Evolutionary conservation across 1,140 invertebrate genomes (phyloP), one percentile per base, ranked within the genome.

Genomic region (Tribolium madens): DNA sequence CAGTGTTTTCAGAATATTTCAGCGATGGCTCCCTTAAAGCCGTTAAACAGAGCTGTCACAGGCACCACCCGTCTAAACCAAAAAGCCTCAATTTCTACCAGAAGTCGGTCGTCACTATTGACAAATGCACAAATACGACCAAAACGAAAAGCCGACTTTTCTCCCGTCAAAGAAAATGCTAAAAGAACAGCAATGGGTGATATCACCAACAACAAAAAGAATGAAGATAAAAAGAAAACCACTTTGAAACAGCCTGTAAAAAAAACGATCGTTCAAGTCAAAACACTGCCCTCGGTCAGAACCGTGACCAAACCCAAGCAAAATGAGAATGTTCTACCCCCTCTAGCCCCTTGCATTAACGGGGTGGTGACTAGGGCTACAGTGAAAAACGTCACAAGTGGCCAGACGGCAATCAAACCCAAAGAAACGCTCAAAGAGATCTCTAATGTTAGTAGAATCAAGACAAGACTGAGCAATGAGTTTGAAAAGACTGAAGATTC

Each of bases 101-200:
- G 82, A 64, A 82, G 78, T 48, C 77, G 57, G 52, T 48, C 81
- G 12, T 31, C 50, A 10, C 9, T 50, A 9, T 10, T 68, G 7
- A 76, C 26, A 76, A 76, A 33, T 42, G 3, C n/a, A 70, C 73
- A 75, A 76, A 79, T 72, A 10, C 72, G 80, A 42, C 78, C 83
- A 2, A 87, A 90, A 82, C 84, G 89, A 82, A 90, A 90, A 87
- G 89, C 89, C 7, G 89, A 89, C 75, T 79, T 77, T 48, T 90
- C 89, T 75, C 89, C 89, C 9, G 78, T 88, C 15, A 89, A 89
- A 85, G 88, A 89, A 82, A 80, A 77, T 36, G 2, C 76, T 7
- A 95, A 94, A 84, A 87, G 93, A 82, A 91, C 90, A 71, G 92
- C 92, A 1, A 90, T 95, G 81, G 92, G 92, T 77, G 93, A 95